Evolutionary conservation across 2,797 vertebrate genomes (phyloP).

Genomic region (Serranus cabrilla): DNA sequence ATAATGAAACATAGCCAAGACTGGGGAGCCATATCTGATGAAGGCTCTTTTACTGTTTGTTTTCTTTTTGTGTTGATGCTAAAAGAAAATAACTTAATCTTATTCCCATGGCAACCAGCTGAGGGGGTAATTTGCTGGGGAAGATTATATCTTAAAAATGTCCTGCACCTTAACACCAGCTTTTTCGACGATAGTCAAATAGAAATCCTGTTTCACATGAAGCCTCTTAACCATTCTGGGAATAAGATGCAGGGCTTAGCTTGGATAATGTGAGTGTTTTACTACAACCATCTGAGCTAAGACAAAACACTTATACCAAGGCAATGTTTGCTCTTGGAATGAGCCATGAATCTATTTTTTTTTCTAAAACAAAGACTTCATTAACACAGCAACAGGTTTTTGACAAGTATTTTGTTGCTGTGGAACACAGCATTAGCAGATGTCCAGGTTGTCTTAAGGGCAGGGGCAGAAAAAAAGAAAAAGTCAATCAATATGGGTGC

Average conservation of each 20-base stretch:
- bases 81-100: constrained; percentile 65
- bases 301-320: constrained; percentile 37
- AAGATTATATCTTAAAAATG: constrained; percentile 59
- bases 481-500: too few relatives aligned
- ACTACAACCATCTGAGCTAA: constrained; percentile 28
- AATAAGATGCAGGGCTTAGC: constrained; percentile 13
- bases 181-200: constrained; percentile 3
- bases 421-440: neutral
- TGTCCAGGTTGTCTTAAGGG: too few relatives aligned
- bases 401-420: neutral
- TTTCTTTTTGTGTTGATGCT: constrained; percentile 56
- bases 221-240: constrained; percentile 16
- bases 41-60: constrained; percentile 58
- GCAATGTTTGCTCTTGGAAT: constrained; percentile 19
- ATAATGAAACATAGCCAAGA: constrained; percentile 66
- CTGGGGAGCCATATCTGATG: constrained; percentile 54
- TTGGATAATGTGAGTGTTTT: constrained; percentile 41
- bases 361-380: constrained; percentile 12
- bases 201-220: constrained; percentile 27
- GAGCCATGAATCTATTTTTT: constrained; percentile 4
- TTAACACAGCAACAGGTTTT: neutral
- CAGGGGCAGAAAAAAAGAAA: too few relatives aligned
- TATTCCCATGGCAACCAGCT: constrained; percentile 62
- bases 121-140: constrained; percentile 42
- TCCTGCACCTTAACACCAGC: constrained; percentile 28